phyloP scores from a whole-genome alignment of 2,888 invertebrate species.

The Lasioglossum leucozonium region DNA sequence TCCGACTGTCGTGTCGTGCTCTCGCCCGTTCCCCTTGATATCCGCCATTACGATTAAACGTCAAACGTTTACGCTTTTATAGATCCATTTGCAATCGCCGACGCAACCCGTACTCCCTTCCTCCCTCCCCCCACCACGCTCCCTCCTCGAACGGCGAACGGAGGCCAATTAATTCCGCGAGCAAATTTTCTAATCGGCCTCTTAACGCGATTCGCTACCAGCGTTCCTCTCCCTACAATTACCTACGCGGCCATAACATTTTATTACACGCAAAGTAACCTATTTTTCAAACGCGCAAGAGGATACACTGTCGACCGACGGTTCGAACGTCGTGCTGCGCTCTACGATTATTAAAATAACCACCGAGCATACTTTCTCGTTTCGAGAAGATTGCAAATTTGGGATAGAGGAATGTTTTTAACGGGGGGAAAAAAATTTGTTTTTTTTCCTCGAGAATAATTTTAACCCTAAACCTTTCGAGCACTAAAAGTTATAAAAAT shows the following conservation, averaged over 20 bases:
- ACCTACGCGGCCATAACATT: neutral
- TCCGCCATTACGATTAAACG: conserved; percentile 11
- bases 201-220: neutral
- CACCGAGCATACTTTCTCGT: neutral
- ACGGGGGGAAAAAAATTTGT: too few relatives aligned
- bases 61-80: conserved; percentile 1
- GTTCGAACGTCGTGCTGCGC: neutral
- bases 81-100: neutral
- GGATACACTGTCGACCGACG: too few relatives aligned
- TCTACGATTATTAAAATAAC: neutral
- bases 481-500: too few relatives aligned
- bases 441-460: too few relatives aligned
- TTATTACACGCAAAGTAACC: neutral
- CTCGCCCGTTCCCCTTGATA: neutral
- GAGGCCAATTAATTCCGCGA: neutral
- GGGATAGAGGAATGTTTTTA: too few relatives aligned
- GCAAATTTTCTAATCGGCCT: neutral
- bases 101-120: neutral
- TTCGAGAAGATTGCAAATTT: neutral
- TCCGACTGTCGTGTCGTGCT: neutral
- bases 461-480: too few relatives aligned
- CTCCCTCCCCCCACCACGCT: neutral
- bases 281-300: neutral
- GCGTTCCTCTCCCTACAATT: neutral
- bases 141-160: neutral